Percentiles rank a stretch among this genome's conserved stretches.
Evolutionary conservation across 2,113 vertebrate species (phyloP).

Genomic region (Bothrops jararaca): DNA sequence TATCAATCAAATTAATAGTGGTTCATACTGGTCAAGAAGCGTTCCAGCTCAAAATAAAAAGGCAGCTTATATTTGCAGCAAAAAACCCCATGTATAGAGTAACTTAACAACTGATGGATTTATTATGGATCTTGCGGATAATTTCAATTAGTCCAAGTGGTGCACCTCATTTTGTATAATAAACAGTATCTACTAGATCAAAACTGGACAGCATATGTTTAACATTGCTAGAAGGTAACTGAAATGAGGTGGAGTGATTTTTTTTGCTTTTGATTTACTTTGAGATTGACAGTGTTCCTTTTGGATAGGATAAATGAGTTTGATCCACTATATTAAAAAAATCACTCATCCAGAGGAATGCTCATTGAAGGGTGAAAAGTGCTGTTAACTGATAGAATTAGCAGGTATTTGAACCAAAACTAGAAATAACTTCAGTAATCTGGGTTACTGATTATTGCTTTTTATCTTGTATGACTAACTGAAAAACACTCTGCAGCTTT

Average conservation of each 20-base stretch:
- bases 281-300: not conserved
- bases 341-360: constrained; percentile 18
- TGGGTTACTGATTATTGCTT: constrained; percentile 39
- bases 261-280: not conserved
- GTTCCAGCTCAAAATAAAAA: not conserved
- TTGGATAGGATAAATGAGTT: constrained; percentile 1
- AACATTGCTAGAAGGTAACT: not conserved
- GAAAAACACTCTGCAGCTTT: constrained; percentile 32
- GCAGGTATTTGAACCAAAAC: not conserved
- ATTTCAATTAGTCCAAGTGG: not conserved
- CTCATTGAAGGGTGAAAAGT: constrained; percentile 12
- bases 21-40: not conserved
- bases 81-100: not conserved
- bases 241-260: not conserved
- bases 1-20: not conserved
- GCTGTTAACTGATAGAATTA: constrained; percentile 30
- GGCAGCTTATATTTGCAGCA: not conserved
- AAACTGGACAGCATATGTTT: not conserved
- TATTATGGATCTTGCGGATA: not conserved
- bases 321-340: not conserved
- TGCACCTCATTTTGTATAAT: not conserved
- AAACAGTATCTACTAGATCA: not conserved
- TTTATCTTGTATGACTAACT: constrained; percentile 18
- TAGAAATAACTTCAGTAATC: constrained; percentile 29
- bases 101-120: not conserved